These are phyloP conservation scores for Pangasius larnaudii DNA, from an alignment of 2,797 vertebrate genomes.

Conservation along the genomic window DNA sequence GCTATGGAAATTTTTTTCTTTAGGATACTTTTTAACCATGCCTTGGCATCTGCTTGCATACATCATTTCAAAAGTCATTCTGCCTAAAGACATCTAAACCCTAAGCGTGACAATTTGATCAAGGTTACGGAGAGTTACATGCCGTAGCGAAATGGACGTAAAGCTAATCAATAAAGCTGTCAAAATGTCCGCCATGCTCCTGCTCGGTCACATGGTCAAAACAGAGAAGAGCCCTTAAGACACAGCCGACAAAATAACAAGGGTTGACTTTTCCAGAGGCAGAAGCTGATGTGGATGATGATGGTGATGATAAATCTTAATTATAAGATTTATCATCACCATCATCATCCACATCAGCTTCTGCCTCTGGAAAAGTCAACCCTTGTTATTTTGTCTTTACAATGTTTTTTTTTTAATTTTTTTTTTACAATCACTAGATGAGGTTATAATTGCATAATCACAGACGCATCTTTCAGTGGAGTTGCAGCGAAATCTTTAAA, in stretches of 20 bases:
- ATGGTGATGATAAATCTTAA: background rate
- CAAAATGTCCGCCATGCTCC: background rate
- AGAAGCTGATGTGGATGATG: background rate
- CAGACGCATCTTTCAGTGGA: background rate
- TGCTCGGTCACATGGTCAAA: too few relatives aligned
- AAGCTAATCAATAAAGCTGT: background rate
- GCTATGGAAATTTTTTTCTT: too few relatives aligned
- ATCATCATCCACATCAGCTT: background rate
- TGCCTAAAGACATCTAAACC: too few relatives aligned
- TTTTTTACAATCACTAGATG: too few relatives aligned
- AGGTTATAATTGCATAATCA: background rate
- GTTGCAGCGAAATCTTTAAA: background rate
- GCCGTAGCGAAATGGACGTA: background rate
- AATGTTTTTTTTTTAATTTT: too few relatives aligned
- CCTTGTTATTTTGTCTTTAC: background rate
- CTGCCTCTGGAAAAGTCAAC: background rate
- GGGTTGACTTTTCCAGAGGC: background rate
- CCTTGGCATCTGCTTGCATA: too few relatives aligned
- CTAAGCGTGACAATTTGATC: too few relatives aligned
- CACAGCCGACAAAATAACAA: background rate
- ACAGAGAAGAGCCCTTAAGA: background rate
- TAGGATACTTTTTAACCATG: too few relatives aligned
- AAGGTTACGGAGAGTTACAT: too few relatives aligned
- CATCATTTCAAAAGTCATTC: too few relatives aligned
- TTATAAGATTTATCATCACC: too few relatives aligned